Percentiles rank a stretch among this genome's conserved stretches.
Conservation (phyloP, 2,888 invertebrate species). For the Trichogramma dendrolimi region DNA sequence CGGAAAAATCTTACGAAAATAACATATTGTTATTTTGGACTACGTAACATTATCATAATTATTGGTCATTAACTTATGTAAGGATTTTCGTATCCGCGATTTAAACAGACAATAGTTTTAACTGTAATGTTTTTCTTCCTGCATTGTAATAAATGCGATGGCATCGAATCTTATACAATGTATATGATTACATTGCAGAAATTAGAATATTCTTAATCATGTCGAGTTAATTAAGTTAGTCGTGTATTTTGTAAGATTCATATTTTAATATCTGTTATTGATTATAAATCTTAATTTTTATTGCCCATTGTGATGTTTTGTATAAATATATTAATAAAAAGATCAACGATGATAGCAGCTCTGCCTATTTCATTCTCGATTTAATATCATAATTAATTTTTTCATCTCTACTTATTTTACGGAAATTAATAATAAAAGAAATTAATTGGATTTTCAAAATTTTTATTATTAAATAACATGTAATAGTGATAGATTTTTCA, state of each 20-base stretch:
- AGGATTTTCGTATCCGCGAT: neutral
- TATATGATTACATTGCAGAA: neutral
- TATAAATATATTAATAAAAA: constrained; percentile 33
- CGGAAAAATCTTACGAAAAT: constrained; percentile 11
- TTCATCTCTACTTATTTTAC: neutral
- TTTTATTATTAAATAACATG: constrained; percentile 31
- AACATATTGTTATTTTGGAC: constrained; percentile 18
- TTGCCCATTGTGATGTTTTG: constrained; percentile 38
- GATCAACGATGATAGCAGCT: neutral
- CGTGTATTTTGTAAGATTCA: too few species aligned
- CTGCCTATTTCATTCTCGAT: too few species aligned
- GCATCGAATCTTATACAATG: constrained; percentile 11
- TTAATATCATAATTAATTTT: neutral
- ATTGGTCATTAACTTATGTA: constrained; percentile 21
- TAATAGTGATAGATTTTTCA: constrained; percentile 20
- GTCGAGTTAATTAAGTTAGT: too few species aligned
- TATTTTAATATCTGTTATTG: constrained; percentile 14
- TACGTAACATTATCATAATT: constrained; percentile 21
- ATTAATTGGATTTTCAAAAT: constrained; percentile 10
- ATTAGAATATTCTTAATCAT: constrained; percentile 2
- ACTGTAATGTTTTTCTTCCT: constrained; percentile 14
- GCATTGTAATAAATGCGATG: constrained; percentile 7
- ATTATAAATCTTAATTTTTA: constrained; percentile 25
- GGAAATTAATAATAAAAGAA: neutral
- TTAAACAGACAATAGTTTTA: too few species aligned